Percentiles rank a stretch among this genome's conserved stretches.
Conservation (phyloP, 2,888 invertebrate species). For the Scaptomyza polygonia region DNA sequence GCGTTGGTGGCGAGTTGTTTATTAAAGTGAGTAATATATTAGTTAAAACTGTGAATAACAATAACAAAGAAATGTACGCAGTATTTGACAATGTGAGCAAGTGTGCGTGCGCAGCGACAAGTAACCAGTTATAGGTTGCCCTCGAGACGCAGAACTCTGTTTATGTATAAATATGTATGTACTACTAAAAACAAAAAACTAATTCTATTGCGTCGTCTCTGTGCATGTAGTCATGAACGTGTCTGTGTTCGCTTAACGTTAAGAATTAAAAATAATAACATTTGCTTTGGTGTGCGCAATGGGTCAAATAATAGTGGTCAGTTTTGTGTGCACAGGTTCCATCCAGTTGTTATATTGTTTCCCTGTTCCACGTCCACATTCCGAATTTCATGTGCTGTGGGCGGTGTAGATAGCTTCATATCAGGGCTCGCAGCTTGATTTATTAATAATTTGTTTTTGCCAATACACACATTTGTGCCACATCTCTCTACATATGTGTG, state of each 20-base stretch:
- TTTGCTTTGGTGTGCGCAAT: not conserved
- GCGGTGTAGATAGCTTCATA: constrained; percentile 31
- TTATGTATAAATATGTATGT: constrained; percentile 31
- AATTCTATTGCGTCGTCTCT: constrained; percentile 54
- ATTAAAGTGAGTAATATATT: constrained; percentile 49
- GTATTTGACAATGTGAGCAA: constrained; percentile 3
- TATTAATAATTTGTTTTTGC: constrained; percentile 70
- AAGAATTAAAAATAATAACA: constrained; percentile 30
- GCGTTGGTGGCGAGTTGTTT: constrained; percentile 44
- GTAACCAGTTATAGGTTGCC: constrained; percentile 50
- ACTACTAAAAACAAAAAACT: constrained; percentile 71
- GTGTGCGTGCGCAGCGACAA: constrained; percentile 9
- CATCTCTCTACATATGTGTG: constrained; percentile 10
- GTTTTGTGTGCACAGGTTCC: constrained; percentile 1
- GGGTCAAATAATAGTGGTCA: constrained; percentile 1
- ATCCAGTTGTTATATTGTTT: constrained; percentile 1
- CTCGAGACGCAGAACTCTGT: constrained; percentile 27
- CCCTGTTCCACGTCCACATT: constrained; percentile 21
- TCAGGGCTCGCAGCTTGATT: constrained; percentile 61
- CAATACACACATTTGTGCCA: constrained; percentile 19
- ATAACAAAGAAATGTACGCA: constrained; percentile 11
- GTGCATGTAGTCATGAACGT: constrained; percentile 11
- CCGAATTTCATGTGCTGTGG: constrained; percentile 7
- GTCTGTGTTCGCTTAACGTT: constrained; percentile 1
- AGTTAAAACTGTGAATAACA: constrained; percentile 20